Base-by-base conservation (phyloP, 1,140 invertebrate species). In the Tetragonula clypearis region DNA sequence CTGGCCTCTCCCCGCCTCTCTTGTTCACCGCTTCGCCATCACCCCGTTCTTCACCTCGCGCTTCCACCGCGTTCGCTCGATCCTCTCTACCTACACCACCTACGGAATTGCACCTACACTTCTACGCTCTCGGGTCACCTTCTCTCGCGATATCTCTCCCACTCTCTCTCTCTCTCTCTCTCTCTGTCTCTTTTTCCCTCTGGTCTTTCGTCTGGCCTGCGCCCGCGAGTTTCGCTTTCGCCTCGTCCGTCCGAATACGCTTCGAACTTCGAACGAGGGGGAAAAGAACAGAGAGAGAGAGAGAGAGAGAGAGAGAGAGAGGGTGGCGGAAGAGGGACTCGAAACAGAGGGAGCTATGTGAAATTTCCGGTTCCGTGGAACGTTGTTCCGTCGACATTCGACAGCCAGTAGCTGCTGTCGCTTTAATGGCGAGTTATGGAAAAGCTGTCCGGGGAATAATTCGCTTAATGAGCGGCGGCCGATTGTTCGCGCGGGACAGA, bases 11-110 rank as follows among this genome's bases (percentile, higher is more conserved):
- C 49, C 23, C 76, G 88, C 89, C 85, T 86, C 73, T 87, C 88
- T 49, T 75, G 35, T 79, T 60, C 21, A 56, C 49, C 79, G 65
- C 86, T 77, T 62, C 72, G 58, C 72, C 65, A 76, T 85, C 65
- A 55, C 60, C 1, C 62, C 30, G 35, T 55, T 58, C 53, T 26
- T 41, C 35, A 68, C 56, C 58, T 62, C 78, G 72, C 73, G 79
- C 68, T 72, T 55, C 82, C 68, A 17, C 62, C 26, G 66, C n/a
- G 41, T 58, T 69, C 41, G 65, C 89, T 84, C 88, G 88, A 80
- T 90, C 75, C 84, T 82, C 88, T 86, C 86, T 90, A 90, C 84
- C 84, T 90, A 90, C 89, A 90, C 89, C 66, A 85, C 85, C 75
- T 79, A 90, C 82, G 69, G 85, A 86, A 53, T 84, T 75, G 62